Evolutionary conservation across 2,113 vertebrate genomes (phyloP).

Genomic region (Mormyrus lacerda): DNA sequence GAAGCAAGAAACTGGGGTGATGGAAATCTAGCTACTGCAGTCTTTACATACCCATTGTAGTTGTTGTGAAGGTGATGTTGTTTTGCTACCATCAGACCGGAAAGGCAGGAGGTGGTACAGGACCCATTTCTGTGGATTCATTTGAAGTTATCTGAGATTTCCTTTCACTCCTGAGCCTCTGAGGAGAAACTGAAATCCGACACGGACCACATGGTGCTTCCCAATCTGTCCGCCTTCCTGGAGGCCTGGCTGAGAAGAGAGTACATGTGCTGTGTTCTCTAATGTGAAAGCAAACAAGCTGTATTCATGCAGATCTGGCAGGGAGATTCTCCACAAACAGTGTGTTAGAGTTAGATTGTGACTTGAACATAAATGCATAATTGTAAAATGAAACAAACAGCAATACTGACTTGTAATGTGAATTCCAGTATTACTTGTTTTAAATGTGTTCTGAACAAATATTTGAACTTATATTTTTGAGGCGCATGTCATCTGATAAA

Average conservation of each 20-base stretch:
- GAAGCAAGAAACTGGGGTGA: neutral
- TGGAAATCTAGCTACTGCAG: neutral
- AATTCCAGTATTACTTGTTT: neutral
- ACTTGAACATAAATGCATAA: neutral
- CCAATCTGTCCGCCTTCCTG: neutral
- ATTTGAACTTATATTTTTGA: neutral
- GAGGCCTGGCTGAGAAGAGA: neutral
- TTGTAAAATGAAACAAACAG: neutral
- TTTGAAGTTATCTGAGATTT: neutral
- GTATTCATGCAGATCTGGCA: neutral
- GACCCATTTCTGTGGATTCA: neutral
- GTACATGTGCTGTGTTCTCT: neutral
- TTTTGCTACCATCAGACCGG: neutral
- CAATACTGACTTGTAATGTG: neutral
- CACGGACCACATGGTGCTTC: neutral
- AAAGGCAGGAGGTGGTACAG: neutral
- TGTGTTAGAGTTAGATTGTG: neutral
- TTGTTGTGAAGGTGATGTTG: neutral
- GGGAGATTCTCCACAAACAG: neutral
- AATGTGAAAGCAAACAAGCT: neutral
- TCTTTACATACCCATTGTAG: neutral
- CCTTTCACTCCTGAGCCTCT: neutral
- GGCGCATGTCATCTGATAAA: neutral
- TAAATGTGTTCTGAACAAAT: constrained; percentile 2
- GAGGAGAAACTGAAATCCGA: neutral